phyloP scores from a whole-genome alignment of 2,797 vertebrate genomes.

The Yasuhikotakia modesta region DNA sequence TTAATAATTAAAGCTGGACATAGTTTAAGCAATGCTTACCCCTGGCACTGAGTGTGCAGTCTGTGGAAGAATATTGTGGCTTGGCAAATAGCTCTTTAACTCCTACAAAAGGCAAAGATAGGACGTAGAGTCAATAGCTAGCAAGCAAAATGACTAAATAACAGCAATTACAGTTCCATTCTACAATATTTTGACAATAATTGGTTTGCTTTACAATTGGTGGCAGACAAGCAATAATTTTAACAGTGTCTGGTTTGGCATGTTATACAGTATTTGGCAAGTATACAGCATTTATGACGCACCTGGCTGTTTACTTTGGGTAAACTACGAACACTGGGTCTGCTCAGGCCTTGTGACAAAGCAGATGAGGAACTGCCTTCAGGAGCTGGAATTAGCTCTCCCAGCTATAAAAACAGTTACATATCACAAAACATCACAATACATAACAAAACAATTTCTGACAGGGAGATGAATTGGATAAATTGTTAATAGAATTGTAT shows the following conservation, averaged over 20 bases:
- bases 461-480: no score
- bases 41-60: conserved; percentile 36
- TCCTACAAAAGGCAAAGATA: no score
- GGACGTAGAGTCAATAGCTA: conserved; percentile 56
- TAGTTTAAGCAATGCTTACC: conserved; percentile 45
- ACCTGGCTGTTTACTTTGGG: conserved; percentile 70
- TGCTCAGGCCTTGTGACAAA: conserved; percentile 75
- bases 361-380: conserved; percentile 76
- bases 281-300: background rate
- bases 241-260: background rate
- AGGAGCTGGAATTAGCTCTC: conserved; percentile 84
- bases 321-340: conserved; percentile 61
- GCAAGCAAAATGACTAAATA: no score
- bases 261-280: background rate
- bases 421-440: no score
- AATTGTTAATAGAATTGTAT: no score
- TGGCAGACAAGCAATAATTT: no score
- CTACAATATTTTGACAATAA: background rate
- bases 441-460: background rate
- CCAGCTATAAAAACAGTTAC: conserved; percentile 76
- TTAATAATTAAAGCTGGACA: conserved; percentile 10
- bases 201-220: no score
- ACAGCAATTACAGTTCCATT: background rate
- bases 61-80: conserved; percentile 47
- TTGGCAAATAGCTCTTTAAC: conserved; percentile 46